phyloP scores from a whole-genome alignment of 2,113 vertebrate genomes.

The Nesogale talazaci region DNA sequence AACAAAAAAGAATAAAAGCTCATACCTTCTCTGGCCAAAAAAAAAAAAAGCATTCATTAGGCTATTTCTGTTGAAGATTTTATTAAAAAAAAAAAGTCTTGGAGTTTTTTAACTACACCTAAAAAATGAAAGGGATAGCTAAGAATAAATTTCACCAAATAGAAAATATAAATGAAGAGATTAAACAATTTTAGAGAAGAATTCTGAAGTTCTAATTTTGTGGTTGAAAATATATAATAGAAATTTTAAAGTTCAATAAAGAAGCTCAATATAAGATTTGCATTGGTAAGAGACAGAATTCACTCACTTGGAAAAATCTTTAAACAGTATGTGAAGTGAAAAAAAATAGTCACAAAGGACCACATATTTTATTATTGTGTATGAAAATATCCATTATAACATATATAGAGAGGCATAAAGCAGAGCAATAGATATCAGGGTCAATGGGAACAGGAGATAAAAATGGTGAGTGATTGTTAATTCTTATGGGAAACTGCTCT shows the following conservation, averaged over 20 bases:
- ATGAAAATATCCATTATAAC: background rate
- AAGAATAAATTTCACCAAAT: background rate
- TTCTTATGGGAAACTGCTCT: background rate
- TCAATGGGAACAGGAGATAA: background rate
- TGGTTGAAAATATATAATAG: background rate
- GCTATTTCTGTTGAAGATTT: background rate
- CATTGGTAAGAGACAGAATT: background rate
- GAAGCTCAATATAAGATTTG: background rate
- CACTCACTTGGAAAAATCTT: background rate
- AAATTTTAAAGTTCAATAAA: background rate
- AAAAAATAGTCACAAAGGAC: background rate
- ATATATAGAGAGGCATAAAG: background rate
- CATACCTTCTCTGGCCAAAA: too few species aligned
- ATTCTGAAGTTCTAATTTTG: background rate
- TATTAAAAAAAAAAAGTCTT: background rate
- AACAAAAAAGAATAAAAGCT: background rate
- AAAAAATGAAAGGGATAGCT: constrained; percentile 26
- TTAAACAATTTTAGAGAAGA: background rate
- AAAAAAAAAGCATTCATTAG: background rate
- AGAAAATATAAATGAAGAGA: background rate
- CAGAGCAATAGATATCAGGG: background rate
- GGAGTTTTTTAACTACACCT: background rate
- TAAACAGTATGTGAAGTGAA: background rate
- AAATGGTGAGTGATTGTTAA: background rate
- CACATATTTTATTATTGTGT: background rate